phyloP scores from a whole-genome alignment of 2,888 invertebrate species.

The Pasiphila rectangulata region DNA sequence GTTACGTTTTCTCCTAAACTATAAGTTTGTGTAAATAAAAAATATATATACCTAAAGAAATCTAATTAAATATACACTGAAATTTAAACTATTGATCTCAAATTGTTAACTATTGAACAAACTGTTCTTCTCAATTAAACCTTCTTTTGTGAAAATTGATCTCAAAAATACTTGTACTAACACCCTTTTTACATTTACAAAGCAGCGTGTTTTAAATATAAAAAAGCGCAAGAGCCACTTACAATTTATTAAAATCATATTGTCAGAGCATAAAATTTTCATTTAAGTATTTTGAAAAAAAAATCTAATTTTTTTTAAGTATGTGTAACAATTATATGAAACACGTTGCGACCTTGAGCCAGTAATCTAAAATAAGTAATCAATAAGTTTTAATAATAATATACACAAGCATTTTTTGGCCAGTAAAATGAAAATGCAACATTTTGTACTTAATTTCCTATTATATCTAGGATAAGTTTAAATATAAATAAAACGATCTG shows the following conservation, averaged over 20 bases:
- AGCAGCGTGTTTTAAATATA: background rate
- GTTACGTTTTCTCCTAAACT: background rate
- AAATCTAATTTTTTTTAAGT: too few relatives aligned
- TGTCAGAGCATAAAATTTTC: too few relatives aligned
- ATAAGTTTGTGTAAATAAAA: too few relatives aligned
- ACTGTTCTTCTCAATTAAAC: too few relatives aligned
- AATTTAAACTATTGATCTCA: constrained; percentile 58
- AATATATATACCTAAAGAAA: too few relatives aligned
- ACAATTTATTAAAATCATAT: too few relatives aligned
- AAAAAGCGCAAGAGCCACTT: background rate
- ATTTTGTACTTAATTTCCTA: constrained; percentile 36
- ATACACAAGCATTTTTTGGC: constrained; percentile 58
- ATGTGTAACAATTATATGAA: too few relatives aligned
- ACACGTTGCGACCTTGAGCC: constrained; percentile 10
- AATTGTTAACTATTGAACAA: constrained; percentile 20
- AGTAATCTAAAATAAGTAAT: constrained; percentile 10
- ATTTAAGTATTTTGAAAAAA: too few relatives aligned
- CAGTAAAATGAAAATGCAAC: constrained; percentile 54
- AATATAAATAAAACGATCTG: background rate
- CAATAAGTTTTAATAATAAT: constrained; percentile 16
- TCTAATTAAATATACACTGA: too few relatives aligned
- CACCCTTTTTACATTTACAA: background rate
- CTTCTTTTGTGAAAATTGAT: constrained; percentile 47
- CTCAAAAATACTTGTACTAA: constrained; percentile 37
- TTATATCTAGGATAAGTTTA: background rate